Evolutionary conservation across 2,888 invertebrate species (phyloP), one percentile per base, ranked within the genome.

Genomic region (Lypha dubia): DNA sequence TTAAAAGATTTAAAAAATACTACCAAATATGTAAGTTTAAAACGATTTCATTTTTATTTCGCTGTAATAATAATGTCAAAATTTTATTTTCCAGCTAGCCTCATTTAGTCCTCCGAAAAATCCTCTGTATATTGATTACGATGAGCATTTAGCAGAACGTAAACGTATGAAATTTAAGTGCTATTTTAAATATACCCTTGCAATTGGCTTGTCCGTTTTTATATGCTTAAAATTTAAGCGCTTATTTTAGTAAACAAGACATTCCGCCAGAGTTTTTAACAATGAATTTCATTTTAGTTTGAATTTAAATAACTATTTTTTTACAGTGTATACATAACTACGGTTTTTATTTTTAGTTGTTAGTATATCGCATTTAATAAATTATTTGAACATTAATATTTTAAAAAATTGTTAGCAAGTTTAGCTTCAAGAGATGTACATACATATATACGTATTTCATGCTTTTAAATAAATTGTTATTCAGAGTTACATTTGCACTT

Each of bases 111-210:
- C 92, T 15, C 63, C 86, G 2, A 88, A 87, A 32, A 90, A 89
- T 86, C 91, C 91, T 0, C 84, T 92, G 2, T 89, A 89, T 44
- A 92, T 92, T 71, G 90, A 92, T 81, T 92, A 90, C 70, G 88
- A 90, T 51, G 90, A 91, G n/a, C 88, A 88, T 74, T 46, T 89
- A 9, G 88, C 87, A 0, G 90, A 91, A 77, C 89, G 89, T 7
- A 90, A 89, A 79, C 89, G 88, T 13, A 88, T 84, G 38, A 90
- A 89, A 73, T 86, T 90, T 9, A 88, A 88, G 56, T 88, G 83
- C 8, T 89, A 89, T 71, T 88, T 91, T 7, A 92, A 91, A 79
- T 92, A 91, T 79, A 90, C 91, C 1, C 85, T 92, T 32, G 85
- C 90, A 35, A 86, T 91, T 53, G 91, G 92, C 1, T 88, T 91